Percentiles rank a stretch among this genome's conserved stretches.
These are phyloP conservation scores for Arctia plantaginis DNA, from an alignment of 2,888 invertebrate species.

Conservation along the genomic window DNA sequence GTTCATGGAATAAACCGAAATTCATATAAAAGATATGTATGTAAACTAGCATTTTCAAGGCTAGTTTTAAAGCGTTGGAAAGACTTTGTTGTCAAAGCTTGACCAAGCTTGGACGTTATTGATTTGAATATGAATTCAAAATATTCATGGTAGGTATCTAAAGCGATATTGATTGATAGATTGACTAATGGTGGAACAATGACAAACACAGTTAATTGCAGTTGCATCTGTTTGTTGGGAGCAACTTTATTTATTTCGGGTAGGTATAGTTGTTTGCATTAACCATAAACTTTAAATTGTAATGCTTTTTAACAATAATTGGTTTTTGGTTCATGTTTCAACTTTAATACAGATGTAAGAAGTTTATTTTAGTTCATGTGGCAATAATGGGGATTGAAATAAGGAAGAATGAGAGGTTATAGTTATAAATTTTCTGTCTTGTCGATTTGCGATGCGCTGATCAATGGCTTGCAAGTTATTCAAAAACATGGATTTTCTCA, in stretches of 20 bases:
- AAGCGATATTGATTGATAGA: background rate
- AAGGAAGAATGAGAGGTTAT: too few species aligned
- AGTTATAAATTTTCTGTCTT: too few species aligned
- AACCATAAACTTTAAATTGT: background rate
- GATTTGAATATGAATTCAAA: background rate
- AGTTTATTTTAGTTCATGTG: background rate
- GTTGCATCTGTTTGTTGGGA: background rate
- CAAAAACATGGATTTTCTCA: background rate
- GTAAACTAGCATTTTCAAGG: conserved; percentile 31
- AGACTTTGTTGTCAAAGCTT: background rate
- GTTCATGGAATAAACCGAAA: conserved; percentile 39
- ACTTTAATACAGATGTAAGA: background rate
- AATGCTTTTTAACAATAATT: background rate
- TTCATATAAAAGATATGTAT: conserved; percentile 19
- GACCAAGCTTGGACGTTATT: background rate
- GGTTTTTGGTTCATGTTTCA: background rate
- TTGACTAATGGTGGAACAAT: background rate
- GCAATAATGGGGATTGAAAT: too few species aligned
- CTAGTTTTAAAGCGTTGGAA: background rate
- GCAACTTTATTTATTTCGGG: background rate
- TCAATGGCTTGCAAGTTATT: too few species aligned
- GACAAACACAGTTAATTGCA: background rate
- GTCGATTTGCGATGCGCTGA: too few species aligned
- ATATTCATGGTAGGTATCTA: background rate
- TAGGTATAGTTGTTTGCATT: background rate